phyloP scores from a whole-genome alignment of 2,113 vertebrate species.

The Chloebia gouldiae region DNA sequence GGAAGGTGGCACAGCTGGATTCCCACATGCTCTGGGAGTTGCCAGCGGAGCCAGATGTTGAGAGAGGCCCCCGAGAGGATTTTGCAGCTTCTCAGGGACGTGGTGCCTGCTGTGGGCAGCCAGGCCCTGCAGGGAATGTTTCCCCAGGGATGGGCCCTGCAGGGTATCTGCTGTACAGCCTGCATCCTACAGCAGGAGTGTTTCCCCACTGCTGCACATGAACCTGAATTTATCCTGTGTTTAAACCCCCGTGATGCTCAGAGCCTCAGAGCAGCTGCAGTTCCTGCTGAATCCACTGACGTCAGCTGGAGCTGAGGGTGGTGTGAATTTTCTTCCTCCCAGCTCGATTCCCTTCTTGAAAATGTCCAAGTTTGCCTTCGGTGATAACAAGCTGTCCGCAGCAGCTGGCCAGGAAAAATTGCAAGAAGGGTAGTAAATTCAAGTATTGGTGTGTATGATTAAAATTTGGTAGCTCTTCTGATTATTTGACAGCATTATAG shows the following conservation, averaged over 20 bases:
- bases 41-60: background rate
- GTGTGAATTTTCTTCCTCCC: constrained; percentile 5
- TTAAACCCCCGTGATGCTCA: background rate
- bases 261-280: background rate
- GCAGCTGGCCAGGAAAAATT: background rate
- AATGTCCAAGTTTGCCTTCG: background rate
- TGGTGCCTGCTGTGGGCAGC: background rate
- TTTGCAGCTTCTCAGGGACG: background rate
- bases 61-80: background rate
- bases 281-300: background rate
- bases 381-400: background rate
- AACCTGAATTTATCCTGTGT: background rate
- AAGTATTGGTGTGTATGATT: background rate
- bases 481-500: accelerated
- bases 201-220: background rate
- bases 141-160: background rate
- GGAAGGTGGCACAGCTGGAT: background rate
- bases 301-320: background rate
- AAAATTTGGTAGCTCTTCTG: background rate
- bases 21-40: background rate
- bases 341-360: background rate
- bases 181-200: background rate
- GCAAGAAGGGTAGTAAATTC: background rate
- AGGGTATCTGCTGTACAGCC: background rate
- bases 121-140: background rate